Percentiles rank a stretch among this genome's conserved stretches.
Conservation (phyloP, 2,113 vertebrate species). For the Centropus unirufus region DNA sequence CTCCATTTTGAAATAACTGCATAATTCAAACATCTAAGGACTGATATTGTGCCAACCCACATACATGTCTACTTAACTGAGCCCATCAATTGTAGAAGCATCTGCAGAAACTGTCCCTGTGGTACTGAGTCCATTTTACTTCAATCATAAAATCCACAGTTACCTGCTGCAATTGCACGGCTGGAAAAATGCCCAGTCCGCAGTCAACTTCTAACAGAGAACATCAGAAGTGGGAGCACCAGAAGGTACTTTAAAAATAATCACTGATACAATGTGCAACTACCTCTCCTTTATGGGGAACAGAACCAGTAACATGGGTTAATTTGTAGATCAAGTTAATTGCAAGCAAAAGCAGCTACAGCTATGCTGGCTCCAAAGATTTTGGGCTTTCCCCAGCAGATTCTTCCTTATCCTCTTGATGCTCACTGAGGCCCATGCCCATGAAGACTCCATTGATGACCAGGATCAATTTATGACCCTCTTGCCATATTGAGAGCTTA, state of each 20-base stretch:
- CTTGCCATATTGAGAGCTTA: not conserved
- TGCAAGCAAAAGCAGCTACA: not conserved
- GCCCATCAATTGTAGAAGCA: not conserved
- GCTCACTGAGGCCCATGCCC: not conserved
- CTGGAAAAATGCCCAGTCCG: conserved; percentile 14
- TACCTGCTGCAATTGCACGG: not conserved
- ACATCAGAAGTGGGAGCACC: not conserved
- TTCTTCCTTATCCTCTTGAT: not conserved
- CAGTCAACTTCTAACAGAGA: not conserved
- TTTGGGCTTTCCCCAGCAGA: not conserved
- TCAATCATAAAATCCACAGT: not conserved
- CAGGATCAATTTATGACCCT: not conserved
- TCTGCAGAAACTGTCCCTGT: not conserved
- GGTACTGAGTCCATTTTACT: not conserved
- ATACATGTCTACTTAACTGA: accelerated
- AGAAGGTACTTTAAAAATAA: not conserved
- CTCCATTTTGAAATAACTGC: not conserved
- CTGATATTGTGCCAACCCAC: not conserved
- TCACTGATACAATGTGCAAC: not conserved
- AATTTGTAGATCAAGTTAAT: not conserved
- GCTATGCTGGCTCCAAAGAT: not conserved
- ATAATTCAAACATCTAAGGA: not conserved
- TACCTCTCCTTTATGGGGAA: not conserved
- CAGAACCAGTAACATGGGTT: not conserved
- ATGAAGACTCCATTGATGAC: not conserved